Percentiles rank a stretch among this genome's conserved stretches.
Evolutionary conservation across 2,797 vertebrate genomes (phyloP).

Genomic region (Scolopax bukidnonensis): DNA sequence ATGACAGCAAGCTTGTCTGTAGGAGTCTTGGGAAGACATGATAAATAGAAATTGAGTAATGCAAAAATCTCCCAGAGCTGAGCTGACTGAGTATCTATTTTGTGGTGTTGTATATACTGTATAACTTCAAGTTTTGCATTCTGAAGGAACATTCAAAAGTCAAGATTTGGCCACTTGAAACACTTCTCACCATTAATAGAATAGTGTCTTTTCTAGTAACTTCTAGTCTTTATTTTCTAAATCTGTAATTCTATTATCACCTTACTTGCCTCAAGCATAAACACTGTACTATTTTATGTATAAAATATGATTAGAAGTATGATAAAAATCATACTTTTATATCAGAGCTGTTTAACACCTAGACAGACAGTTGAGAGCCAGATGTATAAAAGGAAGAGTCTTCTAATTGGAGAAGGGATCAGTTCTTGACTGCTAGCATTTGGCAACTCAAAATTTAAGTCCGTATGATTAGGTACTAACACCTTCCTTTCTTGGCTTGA

Average conservation of each 20-base stretch:
- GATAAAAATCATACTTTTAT: neutral
- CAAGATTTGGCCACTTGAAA: neutral
- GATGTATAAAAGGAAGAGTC: neutral
- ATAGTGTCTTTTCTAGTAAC: neutral
- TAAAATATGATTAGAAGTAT: no score
- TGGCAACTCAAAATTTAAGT: neutral
- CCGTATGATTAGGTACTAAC: neutral
- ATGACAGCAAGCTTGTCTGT: neutral
- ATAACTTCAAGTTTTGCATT: neutral
- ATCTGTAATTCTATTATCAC: neutral
- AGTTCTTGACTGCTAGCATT: neutral
- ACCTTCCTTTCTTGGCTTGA: neutral
- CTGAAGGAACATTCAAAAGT: neutral
- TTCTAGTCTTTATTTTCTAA: neutral
- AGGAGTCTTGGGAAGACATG: neutral
- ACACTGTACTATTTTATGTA: neutral
- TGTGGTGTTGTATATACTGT: no score
- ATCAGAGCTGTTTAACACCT: neutral
- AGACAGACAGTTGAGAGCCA: neutral
- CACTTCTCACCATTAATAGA: neutral
- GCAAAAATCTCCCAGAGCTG: neutral
- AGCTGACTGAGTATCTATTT: neutral
- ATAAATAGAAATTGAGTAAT: neutral
- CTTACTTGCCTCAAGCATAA: neutral
- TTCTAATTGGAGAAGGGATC: neutral